Base-by-base conservation (phyloP, 2,888 invertebrate genomes). In the Drosophila kambysellisi region DNA sequence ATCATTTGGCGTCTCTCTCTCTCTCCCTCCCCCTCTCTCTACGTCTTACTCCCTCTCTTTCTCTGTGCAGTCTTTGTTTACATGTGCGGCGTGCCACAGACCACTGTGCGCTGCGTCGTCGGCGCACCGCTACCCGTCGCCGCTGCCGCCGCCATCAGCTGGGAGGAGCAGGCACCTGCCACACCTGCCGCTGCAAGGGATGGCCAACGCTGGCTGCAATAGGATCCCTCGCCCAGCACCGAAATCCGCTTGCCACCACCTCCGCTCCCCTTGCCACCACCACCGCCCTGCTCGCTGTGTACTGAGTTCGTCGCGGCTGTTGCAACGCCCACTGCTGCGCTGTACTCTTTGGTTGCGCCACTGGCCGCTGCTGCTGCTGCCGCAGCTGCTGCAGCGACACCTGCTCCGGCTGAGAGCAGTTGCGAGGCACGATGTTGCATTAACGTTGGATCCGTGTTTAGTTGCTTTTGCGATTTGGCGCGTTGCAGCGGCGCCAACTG, bases 391-490 rank as follows among this genome's bases (percentile, higher is more conserved):
- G 92, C 79, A 85, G 93, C 74, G 92, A 88, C 76, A 91, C 90
- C 73, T 89, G 92, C 79, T 87, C 81, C 82, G 57, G 85, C 82
- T 54, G 89, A 83, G 62, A 94, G 93, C 81, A 94, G 92, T 88
- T 94, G 94, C 35, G 95, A 95, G 76, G 95, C 94, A 67, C 95
- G 94, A 89, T 95, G 46, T 46, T 46, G 95, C 87, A 95, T 94
- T 51, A 95, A 94, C 66, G 95, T 95, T 67, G 95, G 95, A 92
- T 97, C 97, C 39, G 97, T 97, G 94, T 97, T 97, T 76, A 97
- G 95, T 93, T 97, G 97, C 93, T 97, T 97, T 89, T 97, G 96
- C 91, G 95, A 95, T 87, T 95, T 94, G 90, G 95, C 95, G 82
- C 96, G 94, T 91, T 95, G 95, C 87, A 97, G 95, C 91, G 96